Percentiles rank a stretch among this genome's conserved stretches.
These are phyloP conservation scores for Globodera ellingtonae DNA, from an alignment of 1,140 invertebrate species.

Conservation along the genomic window DNA sequence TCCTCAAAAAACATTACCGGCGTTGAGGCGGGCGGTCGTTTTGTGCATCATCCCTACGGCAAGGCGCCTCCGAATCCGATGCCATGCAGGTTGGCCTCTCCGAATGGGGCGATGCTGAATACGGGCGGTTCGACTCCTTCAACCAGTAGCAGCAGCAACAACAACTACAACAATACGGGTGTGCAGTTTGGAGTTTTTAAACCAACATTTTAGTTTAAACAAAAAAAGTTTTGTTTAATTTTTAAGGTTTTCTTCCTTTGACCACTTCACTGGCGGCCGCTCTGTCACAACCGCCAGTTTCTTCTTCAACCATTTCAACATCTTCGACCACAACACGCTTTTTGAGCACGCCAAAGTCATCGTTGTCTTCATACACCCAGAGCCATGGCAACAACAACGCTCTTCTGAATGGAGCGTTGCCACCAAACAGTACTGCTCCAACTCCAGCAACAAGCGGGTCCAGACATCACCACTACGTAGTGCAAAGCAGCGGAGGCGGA, in stretches of 20 bases:
- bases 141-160: neutral
- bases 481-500: neutral
- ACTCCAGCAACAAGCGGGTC: neutral
- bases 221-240: too few relatives aligned
- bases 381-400: too few relatives aligned
- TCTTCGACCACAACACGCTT: neutral
- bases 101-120: neutral
- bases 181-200: neutral
- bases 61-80: conserved; percentile 14
- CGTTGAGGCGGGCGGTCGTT: conserved; percentile 13
- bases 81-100: conserved; percentile 7
- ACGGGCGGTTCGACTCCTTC: neutral
- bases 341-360: neutral
- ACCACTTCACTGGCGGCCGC: neutral
- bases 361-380: neutral
- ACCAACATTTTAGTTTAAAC: neutral
- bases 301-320: neutral
- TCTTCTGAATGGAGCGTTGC: too few relatives aligned
- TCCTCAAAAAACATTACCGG: neutral
- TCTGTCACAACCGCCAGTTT: neutral
- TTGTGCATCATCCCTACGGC: conserved; percentile 25
- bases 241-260: too few relatives aligned
- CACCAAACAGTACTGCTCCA: neutral
- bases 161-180: neutral
- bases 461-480: neutral